phyloP scores from a whole-genome alignment of 2,888 invertebrate genomes.

The Congeria kusceri region DNA sequence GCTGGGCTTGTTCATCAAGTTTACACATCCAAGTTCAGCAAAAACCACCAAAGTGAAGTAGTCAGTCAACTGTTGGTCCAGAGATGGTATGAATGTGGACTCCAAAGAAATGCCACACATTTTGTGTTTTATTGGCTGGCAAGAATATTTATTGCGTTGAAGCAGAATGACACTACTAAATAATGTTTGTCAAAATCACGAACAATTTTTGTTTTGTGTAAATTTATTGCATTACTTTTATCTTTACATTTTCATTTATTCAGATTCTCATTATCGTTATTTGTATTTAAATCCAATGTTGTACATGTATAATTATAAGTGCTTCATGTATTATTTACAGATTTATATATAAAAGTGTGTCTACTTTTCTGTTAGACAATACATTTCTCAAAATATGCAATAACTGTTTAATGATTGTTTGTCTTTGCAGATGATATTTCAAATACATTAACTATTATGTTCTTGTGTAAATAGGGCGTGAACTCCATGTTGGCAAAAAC shows the following conservation, averaged over 20 bases:
- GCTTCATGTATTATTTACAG: background rate
- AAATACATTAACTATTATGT: too few relatives aligned
- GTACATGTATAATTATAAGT: background rate
- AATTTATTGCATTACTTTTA: background rate
- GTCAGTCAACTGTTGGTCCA: background rate
- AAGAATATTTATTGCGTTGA: too few relatives aligned
- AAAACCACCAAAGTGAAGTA: constrained; percentile 58
- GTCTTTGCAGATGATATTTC: too few relatives aligned
- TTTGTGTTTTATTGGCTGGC: background rate
- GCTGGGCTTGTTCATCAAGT: constrained; percentile 68
- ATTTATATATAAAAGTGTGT: background rate
- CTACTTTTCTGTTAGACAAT: too few relatives aligned
- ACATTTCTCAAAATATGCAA: too few relatives aligned
- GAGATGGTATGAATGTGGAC: too few relatives aligned
- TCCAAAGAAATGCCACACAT: background rate
- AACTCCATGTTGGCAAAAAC: too few relatives aligned
- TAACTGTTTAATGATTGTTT: too few relatives aligned
- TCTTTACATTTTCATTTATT: background rate
- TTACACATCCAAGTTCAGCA: constrained; percentile 42
- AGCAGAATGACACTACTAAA: too few relatives aligned
- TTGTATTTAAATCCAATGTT: background rate
- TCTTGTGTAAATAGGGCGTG: too few relatives aligned
- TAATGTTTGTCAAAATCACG: too few relatives aligned
- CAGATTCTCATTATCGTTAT: too few relatives aligned
- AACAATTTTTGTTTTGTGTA: background rate